Evolutionary conservation across 2,888 invertebrate species (phyloP).

Genomic region (Mythimna impura): DNA sequence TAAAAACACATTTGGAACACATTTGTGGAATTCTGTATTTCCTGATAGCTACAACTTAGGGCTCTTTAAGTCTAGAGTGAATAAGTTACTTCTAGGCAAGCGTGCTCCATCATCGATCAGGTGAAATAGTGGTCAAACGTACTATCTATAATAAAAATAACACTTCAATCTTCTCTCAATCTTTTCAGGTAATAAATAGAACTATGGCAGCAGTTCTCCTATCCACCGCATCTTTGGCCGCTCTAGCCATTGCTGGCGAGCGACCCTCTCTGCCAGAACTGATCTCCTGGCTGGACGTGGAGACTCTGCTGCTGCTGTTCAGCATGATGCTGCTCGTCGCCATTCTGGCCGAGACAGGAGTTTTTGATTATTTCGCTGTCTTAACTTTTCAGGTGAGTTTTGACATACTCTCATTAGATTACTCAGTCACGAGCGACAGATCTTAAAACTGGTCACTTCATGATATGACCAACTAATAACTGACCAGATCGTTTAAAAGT

Average conservation of each 20-base stretch:
- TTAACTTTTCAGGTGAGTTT: constrained; percentile 88
- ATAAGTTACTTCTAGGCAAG: no score
- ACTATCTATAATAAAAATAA: no score
- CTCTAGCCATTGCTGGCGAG: constrained; percentile 93
- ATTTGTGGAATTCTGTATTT: no score
- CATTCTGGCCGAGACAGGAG: constrained; percentile 96
- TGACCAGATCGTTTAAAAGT: no score
- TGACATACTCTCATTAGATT: background rate
- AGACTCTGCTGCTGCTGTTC: constrained; percentile 94
- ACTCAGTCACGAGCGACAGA: background rate
- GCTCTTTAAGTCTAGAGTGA: no score
- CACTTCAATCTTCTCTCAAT: no score
- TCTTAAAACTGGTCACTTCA: no score
- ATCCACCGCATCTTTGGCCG: constrained; percentile 94
- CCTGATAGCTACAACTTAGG: no score
- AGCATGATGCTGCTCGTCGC: constrained; percentile 97
- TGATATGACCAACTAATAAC: no score
- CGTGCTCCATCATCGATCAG: no score
- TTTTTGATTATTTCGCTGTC: constrained; percentile 96
- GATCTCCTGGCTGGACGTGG: constrained; percentile 96
- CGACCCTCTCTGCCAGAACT: constrained; percentile 94
- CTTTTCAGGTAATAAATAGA: constrained; percentile 93
- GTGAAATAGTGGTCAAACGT: no score
- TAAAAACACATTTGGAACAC: no score
- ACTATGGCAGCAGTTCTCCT: constrained; percentile 95